Conservation (phyloP, 2,797 vertebrate species). For the Neoniphon sammara region DNA sequence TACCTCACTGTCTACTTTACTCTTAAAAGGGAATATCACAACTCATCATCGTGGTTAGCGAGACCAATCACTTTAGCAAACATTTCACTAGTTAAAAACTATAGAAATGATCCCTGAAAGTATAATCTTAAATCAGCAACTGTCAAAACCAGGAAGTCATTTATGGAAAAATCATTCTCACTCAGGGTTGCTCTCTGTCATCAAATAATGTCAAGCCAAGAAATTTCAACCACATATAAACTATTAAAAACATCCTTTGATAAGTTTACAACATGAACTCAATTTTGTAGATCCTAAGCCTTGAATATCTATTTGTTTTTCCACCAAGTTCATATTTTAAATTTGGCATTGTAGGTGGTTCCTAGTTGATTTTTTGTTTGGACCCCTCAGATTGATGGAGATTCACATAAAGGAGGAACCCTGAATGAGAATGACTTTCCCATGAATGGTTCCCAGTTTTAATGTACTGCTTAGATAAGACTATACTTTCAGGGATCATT, state of each 20-base stretch:
- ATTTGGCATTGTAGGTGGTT: too few species aligned
- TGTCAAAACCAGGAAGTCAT: too few species aligned
- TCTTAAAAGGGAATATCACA: constrained; percentile 14
- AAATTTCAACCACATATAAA: too few species aligned
- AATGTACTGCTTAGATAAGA: neutral
- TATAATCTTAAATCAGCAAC: constrained; percentile 27
- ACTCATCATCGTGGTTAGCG: constrained; percentile 57
- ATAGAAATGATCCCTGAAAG: constrained; percentile 74
- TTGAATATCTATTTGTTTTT: too few species aligned
- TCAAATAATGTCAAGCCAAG: too few species aligned
- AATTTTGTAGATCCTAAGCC: too few species aligned
- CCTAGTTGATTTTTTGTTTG: too few species aligned
- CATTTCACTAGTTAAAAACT: constrained; percentile 52
- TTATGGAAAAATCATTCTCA: neutral
- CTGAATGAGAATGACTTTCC: neutral
- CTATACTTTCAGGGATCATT: constrained; percentile 82
- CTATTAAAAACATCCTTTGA: too few species aligned
- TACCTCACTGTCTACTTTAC: constrained; percentile 29
- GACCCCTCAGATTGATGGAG: too few species aligned
- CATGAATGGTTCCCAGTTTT: rapidly evolving
- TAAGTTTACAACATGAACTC: too few species aligned
- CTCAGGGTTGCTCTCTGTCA: neutral
- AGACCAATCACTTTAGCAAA: constrained; percentile 47
- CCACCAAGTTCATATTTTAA: too few species aligned
- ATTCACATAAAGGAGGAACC: neutral